Evolutionary conservation across 2,888 invertebrate genomes (phyloP), one percentile per base, ranked within the genome.

Genomic region (Eupithecia pulchellata): DNA sequence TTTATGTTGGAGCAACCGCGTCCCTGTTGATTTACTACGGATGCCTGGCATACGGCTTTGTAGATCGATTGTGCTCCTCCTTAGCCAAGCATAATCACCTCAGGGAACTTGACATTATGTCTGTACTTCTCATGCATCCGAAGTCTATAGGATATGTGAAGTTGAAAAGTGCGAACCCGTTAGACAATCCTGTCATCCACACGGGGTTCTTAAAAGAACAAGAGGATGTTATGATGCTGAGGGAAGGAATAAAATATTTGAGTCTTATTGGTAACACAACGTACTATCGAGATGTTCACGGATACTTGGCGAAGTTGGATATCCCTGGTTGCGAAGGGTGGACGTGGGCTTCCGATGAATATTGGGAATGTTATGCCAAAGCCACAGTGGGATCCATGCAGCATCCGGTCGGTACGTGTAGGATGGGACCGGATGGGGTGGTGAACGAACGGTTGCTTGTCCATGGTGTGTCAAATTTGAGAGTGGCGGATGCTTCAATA

Each of bases 321-420:
- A 90, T 96, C 1, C 92, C 94, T 0, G 95, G 92, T 0, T 96
- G 97, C 80, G 88, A 91, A 9, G 80, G 88, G 1, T 79, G 91
- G 5, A 74, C 79, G 1, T 95, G 95, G 81, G 95, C 91, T 27
- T 90, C 94, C 0, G 95, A 96, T 82, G 87, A 88, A 0, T 97
- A 96, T 79, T 96, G 96, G 95, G 90, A 91, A 58, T 97, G 97
- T 80, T 95, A 95, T 79, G 91, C 94, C 0, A 90, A 93, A 52
- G 94, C 94, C 73, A 87, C 95, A 25, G 94, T 95, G 0, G 88
- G 93, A 34, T 95, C 96, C 11, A 89, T 96, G 66, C 95, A 95
- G 71, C 96, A 96, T 83, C 95, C 95, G 39, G 95, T 94, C 0
- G 94, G 95, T 0, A 90, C 92, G 1, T 93, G 92, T 68, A 84